A percentile compares a stretch with the other conserved stretches of the same genome.
These are phyloP conservation scores for Rhagium mordax DNA, from an alignment of 2,888 invertebrate genomes.

Conservation along the genomic window DNA sequence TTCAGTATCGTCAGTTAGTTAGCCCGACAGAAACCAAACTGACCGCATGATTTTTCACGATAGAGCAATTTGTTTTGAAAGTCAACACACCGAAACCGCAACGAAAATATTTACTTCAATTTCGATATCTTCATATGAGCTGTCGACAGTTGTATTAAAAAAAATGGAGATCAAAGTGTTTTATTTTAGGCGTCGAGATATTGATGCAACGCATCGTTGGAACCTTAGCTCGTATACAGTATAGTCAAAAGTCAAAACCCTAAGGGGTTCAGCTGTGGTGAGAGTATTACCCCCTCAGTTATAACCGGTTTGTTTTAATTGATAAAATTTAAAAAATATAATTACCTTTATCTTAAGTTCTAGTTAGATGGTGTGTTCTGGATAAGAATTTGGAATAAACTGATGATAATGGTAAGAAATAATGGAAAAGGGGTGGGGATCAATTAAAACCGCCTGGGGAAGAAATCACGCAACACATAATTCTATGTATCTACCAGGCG, in stretches of 20 bases:
- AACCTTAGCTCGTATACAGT: too few species aligned
- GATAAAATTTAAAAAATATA: too few species aligned
- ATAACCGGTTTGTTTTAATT: too few species aligned
- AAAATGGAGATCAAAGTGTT: background rate
- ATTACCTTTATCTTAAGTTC: background rate
- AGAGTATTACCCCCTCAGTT: too few species aligned
- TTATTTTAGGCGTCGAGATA: background rate
- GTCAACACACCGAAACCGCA: slow-evolving; percentile 7
- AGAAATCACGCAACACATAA: background rate
- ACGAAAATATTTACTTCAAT: slow-evolving; percentile 2
- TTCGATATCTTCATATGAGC: background rate
- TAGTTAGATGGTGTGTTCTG: background rate
- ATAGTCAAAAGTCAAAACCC: too few species aligned
- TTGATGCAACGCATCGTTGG: too few species aligned
- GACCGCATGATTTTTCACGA: slow-evolving; percentile 8
- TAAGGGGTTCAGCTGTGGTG: too few species aligned
- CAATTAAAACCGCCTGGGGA: background rate
- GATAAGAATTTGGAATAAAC: background rate
- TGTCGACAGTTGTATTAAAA: slow-evolving; percentile 4
- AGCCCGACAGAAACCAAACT: background rate
- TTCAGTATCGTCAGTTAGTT: background rate
- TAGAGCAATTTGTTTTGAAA: slow-evolving; percentile 10
- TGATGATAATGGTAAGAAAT: background rate
- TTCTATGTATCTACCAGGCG: background rate
- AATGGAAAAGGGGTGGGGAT: background rate